phyloP scores from a whole-genome alignment of 2,888 invertebrate species.

The Encarsia formosa region DNA sequence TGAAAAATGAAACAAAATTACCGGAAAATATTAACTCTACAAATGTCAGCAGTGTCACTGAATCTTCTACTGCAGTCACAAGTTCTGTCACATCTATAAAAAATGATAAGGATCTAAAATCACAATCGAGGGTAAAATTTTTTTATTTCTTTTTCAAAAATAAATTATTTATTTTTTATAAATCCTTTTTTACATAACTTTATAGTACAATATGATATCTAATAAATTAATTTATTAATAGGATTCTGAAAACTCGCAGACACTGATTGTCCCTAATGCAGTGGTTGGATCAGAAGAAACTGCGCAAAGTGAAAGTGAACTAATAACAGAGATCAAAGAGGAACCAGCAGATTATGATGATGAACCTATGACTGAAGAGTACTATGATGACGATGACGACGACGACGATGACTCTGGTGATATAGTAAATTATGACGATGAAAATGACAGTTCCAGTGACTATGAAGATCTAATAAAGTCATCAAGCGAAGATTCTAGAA shows the following conservation, averaged over 20 bases:
- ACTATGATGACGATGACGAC: conserved; percentile 40
- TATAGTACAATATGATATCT: background rate
- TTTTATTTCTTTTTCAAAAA: background rate
- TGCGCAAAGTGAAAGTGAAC: conserved; percentile 21
- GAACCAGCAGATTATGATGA: conserved; percentile 46
- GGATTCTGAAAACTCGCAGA: conserved; percentile 30
- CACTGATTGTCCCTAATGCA: background rate
- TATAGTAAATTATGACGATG: conserved; percentile 30
- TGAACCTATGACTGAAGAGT: conserved; percentile 38
- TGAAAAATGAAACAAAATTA: conserved; percentile 5
- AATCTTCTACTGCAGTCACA: conserved; percentile 6
- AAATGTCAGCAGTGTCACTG: background rate
- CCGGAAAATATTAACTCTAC: background rate
- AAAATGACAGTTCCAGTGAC: conserved; percentile 37
- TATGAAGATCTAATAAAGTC: conserved; percentile 31
- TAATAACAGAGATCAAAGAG: conserved; percentile 42
- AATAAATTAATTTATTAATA: conserved; percentile 21
- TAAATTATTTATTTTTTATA: background rate
- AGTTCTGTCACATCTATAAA: conserved; percentile 9
- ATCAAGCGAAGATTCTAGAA: conserved; percentile 27
- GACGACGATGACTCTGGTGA: conserved; percentile 35
- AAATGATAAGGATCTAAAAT: conserved; percentile 3
- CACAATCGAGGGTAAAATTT: conserved; percentile 5
- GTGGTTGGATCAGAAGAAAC: conserved; percentile 23
- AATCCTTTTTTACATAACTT: background rate